phyloP scores from a whole-genome alignment of 2,797 vertebrate species.

The Gambusia yucatana region DNA sequence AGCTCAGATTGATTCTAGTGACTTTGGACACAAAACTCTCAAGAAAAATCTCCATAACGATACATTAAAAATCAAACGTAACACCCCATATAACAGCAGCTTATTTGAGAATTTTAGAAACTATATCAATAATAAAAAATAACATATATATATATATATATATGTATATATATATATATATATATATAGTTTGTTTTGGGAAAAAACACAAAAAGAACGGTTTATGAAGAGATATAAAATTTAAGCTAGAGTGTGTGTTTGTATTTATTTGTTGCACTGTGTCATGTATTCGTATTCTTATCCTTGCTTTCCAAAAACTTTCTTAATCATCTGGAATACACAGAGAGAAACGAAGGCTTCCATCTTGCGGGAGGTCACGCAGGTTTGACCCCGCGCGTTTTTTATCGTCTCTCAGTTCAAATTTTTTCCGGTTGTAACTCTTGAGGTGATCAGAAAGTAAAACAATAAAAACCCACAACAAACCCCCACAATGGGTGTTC shows the following conservation, averaged over 20 bases:
- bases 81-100: neutral
- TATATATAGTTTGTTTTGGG: neutral
- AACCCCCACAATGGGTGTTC: no score
- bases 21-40: neutral
- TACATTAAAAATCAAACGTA: neutral
- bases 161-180: no score
- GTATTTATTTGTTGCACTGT: neutral
- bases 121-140: neutral
- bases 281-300: neutral
- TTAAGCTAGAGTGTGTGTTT: neutral
- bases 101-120: neutral
- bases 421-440: neutral
- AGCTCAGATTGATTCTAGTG: neutral
- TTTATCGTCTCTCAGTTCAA: no score
- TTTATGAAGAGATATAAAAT: neutral
- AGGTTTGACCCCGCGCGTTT: constrained; percentile 78
- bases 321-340: neutral
- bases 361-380: constrained; percentile 82
- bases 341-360: constrained; percentile 51
- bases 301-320: no score
- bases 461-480: rapidly evolving
- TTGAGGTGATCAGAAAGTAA: neutral
- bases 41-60: neutral
- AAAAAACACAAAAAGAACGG: neutral
- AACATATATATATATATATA: no score